phyloP scores from a whole-genome alignment of 2,797 vertebrate genomes.

The Gallinago nigripennis region DNA sequence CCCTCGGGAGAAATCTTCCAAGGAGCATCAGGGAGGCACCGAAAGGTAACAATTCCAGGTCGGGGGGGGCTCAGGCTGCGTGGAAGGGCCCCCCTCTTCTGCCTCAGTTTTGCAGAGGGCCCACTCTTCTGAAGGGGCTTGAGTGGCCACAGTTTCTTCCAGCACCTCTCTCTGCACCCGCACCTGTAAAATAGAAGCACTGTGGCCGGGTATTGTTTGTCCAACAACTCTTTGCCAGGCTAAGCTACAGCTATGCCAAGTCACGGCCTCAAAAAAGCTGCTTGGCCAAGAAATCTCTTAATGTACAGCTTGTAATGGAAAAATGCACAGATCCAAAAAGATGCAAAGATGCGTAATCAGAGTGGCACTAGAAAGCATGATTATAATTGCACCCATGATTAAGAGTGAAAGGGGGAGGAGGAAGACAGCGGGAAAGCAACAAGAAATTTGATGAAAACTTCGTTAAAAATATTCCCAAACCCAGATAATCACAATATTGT shows the following conservation, averaged over 20 bases:
- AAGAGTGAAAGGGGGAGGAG: not conserved
- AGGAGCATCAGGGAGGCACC: not conserved
- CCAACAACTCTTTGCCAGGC: not conserved
- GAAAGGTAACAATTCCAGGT: not conserved
- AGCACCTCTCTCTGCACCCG: not conserved
- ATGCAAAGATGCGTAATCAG: not conserved
- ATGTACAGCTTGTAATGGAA: not conserved
- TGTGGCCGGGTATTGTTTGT: not conserved
- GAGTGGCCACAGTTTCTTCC: not conserved
- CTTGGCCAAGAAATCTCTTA: not conserved
- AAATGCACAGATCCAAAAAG: not conserved
- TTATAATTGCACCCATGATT: slow-evolving; percentile 12
- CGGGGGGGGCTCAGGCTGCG: not conserved
- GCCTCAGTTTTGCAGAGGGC: not conserved
- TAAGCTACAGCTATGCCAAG: not conserved
- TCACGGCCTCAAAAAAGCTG: not conserved
- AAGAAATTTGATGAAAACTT: slow-evolving; percentile 32
- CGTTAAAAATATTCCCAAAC: not conserved
- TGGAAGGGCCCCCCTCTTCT: not conserved
- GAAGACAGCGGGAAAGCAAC: not conserved
- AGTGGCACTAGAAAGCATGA: not conserved
- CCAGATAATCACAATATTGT: not conserved
- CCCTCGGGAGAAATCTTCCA: not conserved
- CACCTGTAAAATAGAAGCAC: not conserved
- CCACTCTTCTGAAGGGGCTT: not conserved